Evolutionary conservation across 2,888 invertebrate genomes (phyloP).

Genomic region (Heteromurus nitidus): DNA sequence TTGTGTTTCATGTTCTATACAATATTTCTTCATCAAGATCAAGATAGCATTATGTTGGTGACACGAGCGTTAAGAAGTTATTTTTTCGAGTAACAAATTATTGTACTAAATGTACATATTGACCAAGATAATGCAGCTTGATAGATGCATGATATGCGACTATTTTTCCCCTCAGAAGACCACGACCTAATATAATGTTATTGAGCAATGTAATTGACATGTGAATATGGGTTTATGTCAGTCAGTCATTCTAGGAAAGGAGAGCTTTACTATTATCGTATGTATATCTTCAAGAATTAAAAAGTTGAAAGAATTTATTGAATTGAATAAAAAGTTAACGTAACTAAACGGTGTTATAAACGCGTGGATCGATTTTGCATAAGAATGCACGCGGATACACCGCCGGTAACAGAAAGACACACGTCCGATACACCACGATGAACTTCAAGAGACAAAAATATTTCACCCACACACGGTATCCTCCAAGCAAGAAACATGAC

Average conservation of each 20-base stretch:
- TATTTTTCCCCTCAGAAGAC: not conserved
- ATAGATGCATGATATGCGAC: not conserved
- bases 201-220: not conserved
- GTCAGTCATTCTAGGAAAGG: too few species aligned
- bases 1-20: conserved; percentile 17
- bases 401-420: not conserved
- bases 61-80: conserved; percentile 13
- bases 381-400: not conserved
- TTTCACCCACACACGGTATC: not conserved
- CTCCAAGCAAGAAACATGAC: not conserved
- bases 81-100: conserved; percentile 29
- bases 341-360: too few species aligned
- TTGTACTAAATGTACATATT: not conserved
- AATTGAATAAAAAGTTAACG: not conserved
- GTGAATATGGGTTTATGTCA: not conserved
- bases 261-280: too few species aligned
- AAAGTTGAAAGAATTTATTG: not conserved
- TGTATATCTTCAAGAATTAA: not conserved
- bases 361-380: not conserved
- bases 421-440: not conserved
- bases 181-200: not conserved
- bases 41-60: conserved; percentile 51
- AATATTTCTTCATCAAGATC: conserved; percentile 28
- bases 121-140: not conserved
- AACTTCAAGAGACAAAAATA: not conserved